Conservation (phyloP, 2,797 vertebrate species). For the Bryconaethiops microstoma region DNA sequence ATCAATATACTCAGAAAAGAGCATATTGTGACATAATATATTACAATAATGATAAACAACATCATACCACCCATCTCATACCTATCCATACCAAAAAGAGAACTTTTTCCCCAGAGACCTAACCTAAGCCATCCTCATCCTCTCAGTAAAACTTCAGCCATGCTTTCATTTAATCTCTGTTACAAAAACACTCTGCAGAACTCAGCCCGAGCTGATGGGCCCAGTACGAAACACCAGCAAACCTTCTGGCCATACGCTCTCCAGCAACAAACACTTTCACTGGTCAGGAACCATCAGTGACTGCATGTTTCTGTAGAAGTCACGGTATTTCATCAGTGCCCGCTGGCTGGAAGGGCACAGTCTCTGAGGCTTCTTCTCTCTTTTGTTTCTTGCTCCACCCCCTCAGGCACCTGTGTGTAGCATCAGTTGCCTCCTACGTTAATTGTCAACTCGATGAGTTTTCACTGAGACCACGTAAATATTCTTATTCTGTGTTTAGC, state of each 20-base stretch:
- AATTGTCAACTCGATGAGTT: constrained; percentile 72
- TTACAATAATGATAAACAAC: no score
- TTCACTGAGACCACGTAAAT: constrained; percentile 61
- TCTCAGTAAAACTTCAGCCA: neutral
- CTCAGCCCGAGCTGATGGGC: neutral
- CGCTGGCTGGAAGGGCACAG: constrained; percentile 64
- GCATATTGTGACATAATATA: no score
- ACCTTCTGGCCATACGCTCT: neutral
- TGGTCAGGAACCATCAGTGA: constrained; percentile 54
- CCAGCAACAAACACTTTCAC: constrained; percentile 9
- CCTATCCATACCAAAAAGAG: neutral
- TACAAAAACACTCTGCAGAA: constrained; percentile 12
- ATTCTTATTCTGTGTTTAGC: constrained; percentile 63
- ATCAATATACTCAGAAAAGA: no score
- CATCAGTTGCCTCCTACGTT: constrained; percentile 69
- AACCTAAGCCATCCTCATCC: neutral
- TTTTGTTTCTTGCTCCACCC: neutral
- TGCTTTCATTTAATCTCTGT: neutral
- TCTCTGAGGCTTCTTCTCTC: constrained; percentile 50
- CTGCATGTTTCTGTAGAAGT: constrained; percentile 67
- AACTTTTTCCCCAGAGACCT: no score
- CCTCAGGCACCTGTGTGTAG: constrained; percentile 11
- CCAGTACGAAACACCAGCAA: neutral
- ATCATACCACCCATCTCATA: no score
- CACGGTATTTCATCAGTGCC: constrained; percentile 69